A percentile compares a stretch with the other conserved stretches of the same genome.
Conservation (phyloP, 64 coral and sea anemone genomes). For the Acropora tenuis region DNA sequence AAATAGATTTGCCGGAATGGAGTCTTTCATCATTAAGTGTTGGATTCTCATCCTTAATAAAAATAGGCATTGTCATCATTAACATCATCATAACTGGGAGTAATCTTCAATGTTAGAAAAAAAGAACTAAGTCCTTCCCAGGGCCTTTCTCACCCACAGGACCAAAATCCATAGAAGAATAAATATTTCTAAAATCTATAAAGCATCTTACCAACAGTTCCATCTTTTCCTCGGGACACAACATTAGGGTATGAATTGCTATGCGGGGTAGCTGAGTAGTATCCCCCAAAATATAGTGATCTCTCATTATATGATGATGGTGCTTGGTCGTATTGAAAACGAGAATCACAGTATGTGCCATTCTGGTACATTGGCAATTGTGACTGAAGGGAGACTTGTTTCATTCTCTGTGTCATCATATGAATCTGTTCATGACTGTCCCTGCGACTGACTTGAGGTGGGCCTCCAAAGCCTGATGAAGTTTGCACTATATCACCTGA, state of each 20-base stretch:
- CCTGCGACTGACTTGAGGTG: constrained; percentile 28
- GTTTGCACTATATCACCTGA: constrained; percentile 44
- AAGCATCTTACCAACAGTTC: constrained; percentile 16
- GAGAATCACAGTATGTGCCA: constrained; percentile 4
- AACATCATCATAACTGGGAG: too few species aligned
- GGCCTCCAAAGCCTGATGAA: background rate
- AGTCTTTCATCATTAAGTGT: too few species aligned
- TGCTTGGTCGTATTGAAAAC: constrained; percentile 7
- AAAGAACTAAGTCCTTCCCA: too few species aligned
- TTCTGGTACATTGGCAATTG: background rate
- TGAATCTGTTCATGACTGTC: constrained; percentile 40
- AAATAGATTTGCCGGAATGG: too few species aligned
- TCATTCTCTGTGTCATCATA: constrained; percentile 53
- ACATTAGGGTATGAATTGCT: constrained; percentile 33
- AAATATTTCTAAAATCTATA: too few species aligned
- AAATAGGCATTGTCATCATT: too few species aligned
- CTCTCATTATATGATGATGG: constrained; percentile 14
- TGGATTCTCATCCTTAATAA: too few species aligned
- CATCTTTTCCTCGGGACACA: constrained; percentile 29
- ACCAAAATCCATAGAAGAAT: too few species aligned
- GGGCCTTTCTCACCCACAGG: too few species aligned
- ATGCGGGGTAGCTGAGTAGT: background rate
- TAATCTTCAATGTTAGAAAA: too few species aligned
- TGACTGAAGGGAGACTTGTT: constrained; percentile 30
- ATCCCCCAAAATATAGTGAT: background rate